phyloP scores from a whole-genome alignment of 2,888 invertebrate species.

The Ectemnius lituratus region DNA sequence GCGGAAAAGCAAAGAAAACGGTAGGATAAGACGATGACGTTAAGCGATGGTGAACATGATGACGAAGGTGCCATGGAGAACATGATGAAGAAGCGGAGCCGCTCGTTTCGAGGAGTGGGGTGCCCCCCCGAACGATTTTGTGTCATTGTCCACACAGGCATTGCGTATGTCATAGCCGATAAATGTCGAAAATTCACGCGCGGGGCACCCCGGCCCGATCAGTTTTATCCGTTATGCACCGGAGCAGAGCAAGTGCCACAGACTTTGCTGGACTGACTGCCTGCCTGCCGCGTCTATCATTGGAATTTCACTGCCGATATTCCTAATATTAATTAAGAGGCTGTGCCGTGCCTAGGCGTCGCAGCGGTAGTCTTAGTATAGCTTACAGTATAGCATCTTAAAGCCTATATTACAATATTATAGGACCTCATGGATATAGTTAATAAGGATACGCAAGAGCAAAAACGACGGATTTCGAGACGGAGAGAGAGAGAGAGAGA shows the following conservation, averaged over 20 bases:
- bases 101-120: slow-evolving; percentile 69
- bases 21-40: slow-evolving; percentile 51
- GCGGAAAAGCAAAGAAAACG: slow-evolving; percentile 20
- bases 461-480: slow-evolving; percentile 26
- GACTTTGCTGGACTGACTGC: slow-evolving; percentile 70
- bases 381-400: slow-evolving; percentile 72
- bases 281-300: slow-evolving; percentile 75
- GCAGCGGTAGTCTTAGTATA: slow-evolving; percentile 70
- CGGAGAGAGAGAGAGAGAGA: slow-evolving; percentile 38
- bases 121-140: slow-evolving; percentile 68
- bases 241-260: slow-evolving; percentile 70
- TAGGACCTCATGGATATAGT: slow-evolving; percentile 68
- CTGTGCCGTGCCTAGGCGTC: slow-evolving; percentile 67
- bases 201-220: slow-evolving; percentile 61
- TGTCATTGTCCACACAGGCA: slow-evolving; percentile 61
- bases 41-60: slow-evolving; percentile 61
- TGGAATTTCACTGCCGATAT: slow-evolving; percentile 79
- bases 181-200: slow-evolving; percentile 62
- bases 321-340: slow-evolving; percentile 73
- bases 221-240: slow-evolving; percentile 63
- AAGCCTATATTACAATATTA: slow-evolving; percentile 73
- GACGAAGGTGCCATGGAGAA: slow-evolving; percentile 70
- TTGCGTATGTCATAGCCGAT: slow-evolving; percentile 54
- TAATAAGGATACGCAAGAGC: slow-evolving; percentile 55
- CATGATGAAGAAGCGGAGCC: slow-evolving; percentile 58